Evolutionary conservation across 2,888 invertebrate species (phyloP).

Genomic region (Arge pagana): DNA sequence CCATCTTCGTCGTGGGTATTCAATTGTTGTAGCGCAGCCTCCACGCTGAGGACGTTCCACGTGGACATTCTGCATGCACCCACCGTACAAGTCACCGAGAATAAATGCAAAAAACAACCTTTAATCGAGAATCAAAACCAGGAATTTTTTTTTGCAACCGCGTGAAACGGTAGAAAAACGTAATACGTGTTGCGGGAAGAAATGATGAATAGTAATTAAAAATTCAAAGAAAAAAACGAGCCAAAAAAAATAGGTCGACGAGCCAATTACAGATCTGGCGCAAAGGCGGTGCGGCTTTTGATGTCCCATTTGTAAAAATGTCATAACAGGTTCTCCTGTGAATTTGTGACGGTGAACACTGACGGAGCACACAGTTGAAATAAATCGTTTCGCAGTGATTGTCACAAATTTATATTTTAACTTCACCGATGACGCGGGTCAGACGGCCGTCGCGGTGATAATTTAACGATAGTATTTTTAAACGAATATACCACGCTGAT

Average conservation of each 20-base stretch:
- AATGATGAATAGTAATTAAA: conserved; percentile 1
- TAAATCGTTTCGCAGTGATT: conserved; percentile 13
- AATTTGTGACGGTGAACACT: background rate
- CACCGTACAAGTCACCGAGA: conserved; percentile 34
- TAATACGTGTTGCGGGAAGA: background rate
- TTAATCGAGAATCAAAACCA: background rate
- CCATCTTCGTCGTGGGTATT: conserved; percentile 44
- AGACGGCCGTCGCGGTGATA: conserved; percentile 12
- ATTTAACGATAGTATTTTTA: conserved; percentile 1
- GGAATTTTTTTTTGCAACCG: background rate
- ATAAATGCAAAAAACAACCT: conserved; percentile 1
- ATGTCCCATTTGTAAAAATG: conserved; percentile 2
- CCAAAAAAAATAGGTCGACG: background rate
- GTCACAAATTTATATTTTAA: conserved; percentile 13
- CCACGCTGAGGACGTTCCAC: conserved; percentile 57
- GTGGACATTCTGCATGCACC: conserved; percentile 56
- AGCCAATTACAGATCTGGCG: background rate
- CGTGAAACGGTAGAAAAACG: background rate
- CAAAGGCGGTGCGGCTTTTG: background rate
- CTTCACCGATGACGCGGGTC: conserved; percentile 10
- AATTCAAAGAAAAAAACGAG: background rate
- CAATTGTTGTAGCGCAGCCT: conserved; percentile 52
- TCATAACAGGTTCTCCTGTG: background rate
- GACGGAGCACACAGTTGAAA: background rate
- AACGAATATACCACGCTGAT: background rate